These are phyloP conservation scores for Cryptotermes secundus DNA, from an alignment of 1,140 invertebrate species.

Conservation along the genomic window DNA sequence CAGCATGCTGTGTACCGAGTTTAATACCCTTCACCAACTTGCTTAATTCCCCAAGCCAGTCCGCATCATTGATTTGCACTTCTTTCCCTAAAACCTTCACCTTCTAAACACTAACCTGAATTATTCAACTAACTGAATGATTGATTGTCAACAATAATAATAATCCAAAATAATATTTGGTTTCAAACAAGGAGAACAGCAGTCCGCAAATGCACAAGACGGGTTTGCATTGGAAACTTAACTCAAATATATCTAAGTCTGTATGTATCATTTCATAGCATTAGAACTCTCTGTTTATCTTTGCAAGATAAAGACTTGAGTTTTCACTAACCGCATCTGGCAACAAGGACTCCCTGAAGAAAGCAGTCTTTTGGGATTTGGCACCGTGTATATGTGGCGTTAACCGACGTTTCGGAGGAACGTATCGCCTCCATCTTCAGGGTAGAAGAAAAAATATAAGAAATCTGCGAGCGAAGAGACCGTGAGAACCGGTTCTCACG, in stretches of 20 bases:
- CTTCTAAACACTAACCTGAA: constrained; percentile 18
- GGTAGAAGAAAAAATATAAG: too few relatives aligned
- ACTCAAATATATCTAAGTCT: neutral
- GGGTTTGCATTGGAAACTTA: constrained; percentile 33
- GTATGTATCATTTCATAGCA: neutral
- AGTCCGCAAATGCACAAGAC: neutral
- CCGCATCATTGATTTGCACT: neutral
- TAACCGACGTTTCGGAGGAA: too few relatives aligned
- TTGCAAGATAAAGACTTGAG: too few relatives aligned
- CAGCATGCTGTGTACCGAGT: neutral
- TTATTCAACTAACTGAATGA: constrained; percentile 24
- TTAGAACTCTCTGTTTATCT: too few relatives aligned
- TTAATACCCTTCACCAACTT: neutral
- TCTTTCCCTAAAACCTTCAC: constrained; percentile 5
- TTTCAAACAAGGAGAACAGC: neutral
- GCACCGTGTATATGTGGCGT: too few relatives aligned
- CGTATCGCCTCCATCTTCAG: too few relatives aligned
- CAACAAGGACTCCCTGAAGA: too few relatives aligned
- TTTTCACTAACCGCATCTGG: too few relatives aligned
- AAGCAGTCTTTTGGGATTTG: too few relatives aligned
- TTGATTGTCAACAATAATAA: constrained; percentile 31
- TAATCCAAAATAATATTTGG: constrained; percentile 32
- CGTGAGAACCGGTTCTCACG: too few relatives aligned
- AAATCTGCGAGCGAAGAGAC: too few relatives aligned
- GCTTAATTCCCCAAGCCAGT: neutral